phyloP scores from a whole-genome alignment of 2,797 vertebrate genomes.

The Tragopan temminckii region DNA sequence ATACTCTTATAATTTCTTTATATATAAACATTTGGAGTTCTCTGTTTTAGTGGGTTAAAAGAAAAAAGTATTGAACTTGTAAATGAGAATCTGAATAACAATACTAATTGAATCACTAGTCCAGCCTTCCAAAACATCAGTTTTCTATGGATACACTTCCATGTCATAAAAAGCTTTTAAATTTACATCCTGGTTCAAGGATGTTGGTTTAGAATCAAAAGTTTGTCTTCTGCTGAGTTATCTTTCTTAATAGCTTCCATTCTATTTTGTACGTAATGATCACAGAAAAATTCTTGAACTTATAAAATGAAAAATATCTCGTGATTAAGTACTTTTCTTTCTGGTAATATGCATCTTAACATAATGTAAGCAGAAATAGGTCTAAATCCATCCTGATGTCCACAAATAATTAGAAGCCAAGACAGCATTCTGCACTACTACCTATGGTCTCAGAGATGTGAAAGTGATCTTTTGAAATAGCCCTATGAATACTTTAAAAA shows the following conservation, averaged over 20 bases:
- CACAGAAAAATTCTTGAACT: neutral
- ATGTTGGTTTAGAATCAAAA: neutral
- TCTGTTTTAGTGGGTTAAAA: neutral
- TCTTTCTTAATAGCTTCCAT: neutral
- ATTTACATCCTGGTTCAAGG: neutral
- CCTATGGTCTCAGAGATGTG: neutral
- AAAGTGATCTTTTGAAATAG: neutral
- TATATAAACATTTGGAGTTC: neutral
- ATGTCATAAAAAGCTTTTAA: neutral
- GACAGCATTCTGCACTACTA: neutral
- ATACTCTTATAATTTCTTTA: neutral
- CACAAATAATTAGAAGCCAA: slow-evolving; percentile 12
- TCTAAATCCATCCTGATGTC: slow-evolving; percentile 35
- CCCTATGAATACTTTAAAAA: slow-evolving; percentile 17
- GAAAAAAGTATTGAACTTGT: neutral
- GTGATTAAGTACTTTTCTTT: slow-evolving; percentile 1
- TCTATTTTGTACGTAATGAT: neutral
- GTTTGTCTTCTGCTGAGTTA: neutral
- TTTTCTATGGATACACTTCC: neutral
- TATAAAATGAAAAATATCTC: neutral
- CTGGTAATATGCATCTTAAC: slow-evolving; percentile 35
- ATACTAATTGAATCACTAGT: neutral
- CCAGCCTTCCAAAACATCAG: neutral
- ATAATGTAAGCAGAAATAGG: neutral
- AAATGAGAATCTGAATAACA: neutral